Conservation (phyloP, 2,888 invertebrate genomes). For the Parnassius orleans region DNA sequence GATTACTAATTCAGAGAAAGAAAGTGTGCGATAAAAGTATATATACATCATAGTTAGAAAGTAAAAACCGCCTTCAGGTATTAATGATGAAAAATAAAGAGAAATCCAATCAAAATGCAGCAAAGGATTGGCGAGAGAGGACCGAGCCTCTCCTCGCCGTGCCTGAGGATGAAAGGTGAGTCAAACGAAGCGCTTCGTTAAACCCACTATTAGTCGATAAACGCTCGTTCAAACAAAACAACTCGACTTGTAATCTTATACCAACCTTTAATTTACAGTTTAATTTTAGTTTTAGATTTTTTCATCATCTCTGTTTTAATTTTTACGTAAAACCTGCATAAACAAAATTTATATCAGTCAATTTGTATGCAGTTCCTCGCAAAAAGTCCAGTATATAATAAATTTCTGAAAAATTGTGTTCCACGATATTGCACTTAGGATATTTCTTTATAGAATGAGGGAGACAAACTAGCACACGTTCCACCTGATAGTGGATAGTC, state of each 20-base stretch:
- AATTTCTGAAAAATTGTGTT: too few species aligned
- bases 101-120: conserved; percentile 63
- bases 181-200: conserved; percentile 66
- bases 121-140: conserved; percentile 63
- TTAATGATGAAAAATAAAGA: conserved; percentile 68
- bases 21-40: conserved; percentile 16
- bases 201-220: conserved; percentile 64
- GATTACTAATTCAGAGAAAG: conserved; percentile 14
- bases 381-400: neutral
- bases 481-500: too few species aligned
- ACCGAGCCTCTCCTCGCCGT: conserved; percentile 67
- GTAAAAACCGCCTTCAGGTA: conserved; percentile 22
- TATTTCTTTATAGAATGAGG: too few species aligned
- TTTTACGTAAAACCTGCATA: too few species aligned
- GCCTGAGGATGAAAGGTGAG: conserved; percentile 79
- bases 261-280: conserved; percentile 41
- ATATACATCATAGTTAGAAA: conserved; percentile 10
- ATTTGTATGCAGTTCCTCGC: neutral
- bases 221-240: conserved; percentile 57
- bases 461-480: too few species aligned
- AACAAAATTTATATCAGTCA: neutral
- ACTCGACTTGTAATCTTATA: conserved; percentile 47
- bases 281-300: conserved; percentile 23
- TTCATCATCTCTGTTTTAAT: neutral
- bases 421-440: too few species aligned